Base-by-base conservation (phyloP, 2,888 invertebrate genomes). In the Cerastis leucographa region DNA sequence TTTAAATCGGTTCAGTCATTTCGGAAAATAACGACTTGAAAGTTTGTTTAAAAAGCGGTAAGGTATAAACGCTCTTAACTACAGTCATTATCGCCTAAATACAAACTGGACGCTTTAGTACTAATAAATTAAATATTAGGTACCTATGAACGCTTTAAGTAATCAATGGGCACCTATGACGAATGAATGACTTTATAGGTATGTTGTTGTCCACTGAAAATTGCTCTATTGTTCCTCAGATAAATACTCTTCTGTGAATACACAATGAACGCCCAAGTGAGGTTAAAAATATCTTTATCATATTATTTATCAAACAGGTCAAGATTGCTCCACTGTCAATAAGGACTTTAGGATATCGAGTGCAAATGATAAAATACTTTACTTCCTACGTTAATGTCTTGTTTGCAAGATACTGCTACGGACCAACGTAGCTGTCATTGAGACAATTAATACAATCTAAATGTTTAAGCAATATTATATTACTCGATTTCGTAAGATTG, bases 241-340 rank as follows among this genome's bases (percentile, higher is more conserved):
- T 49, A 49, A 54, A 59, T 69, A 25, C 12, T 61, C 56, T n/a
- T 67, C 70, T 44, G 19, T 51, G 25, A 56, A 80, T n/a, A 14
- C 51, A 61, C 56, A 71, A 56, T 66, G 59, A 35, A 67, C 56
- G 25, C 44, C 61, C 61, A 66, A 76, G 51, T 29, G 56, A 62
- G 35, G 42, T 80, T 81, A 83, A 88, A 80, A 80, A 81, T 84
- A 76, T 54, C 42, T 56, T 84, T 85, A 86, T 86, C 87, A 71
- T 40, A 75, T 59, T 49, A 46, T 40, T 85, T 86, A 86, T 86
- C 86, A 86, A 87, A 75, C 72, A 77, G 86, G 87, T 86, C 85
- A 86, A 83, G 86, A 87, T 76, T 85, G 46, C 76, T 82, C 75
- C 25, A 74, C 70, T 66, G 72, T 66, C 76, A 80, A 67, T 74